A percentile compares a stretch with the other conserved stretches of the same genome.
Evolutionary conservation across 1,140 invertebrate genomes (phyloP).

Genomic region (Leguminivora glycinivorella): DNA sequence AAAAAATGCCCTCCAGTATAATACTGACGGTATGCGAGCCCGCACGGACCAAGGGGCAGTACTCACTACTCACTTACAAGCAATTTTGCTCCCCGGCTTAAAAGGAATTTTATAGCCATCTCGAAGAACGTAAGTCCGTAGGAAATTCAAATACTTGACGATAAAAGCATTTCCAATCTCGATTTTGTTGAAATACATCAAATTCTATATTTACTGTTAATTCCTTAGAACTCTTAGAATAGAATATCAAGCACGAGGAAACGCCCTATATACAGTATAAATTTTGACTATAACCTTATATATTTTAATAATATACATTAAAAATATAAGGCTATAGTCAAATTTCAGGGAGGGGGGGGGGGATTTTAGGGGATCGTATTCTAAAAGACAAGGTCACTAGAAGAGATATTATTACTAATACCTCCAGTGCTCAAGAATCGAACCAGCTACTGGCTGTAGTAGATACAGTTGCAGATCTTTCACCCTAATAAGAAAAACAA

Average conservation of each 20-base stretch:
- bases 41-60: constrained; percentile 41
- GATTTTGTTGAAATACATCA: constrained; percentile 54
- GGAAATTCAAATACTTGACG: constrained; percentile 63
- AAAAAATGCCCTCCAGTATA: neutral
- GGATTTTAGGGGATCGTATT: too few relatives aligned
- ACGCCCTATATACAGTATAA: too few relatives aligned
- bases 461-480: too few relatives aligned
- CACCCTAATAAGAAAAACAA: neutral
- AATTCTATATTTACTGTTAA: constrained; percentile 59
- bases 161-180: constrained; percentile 69
- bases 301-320: too few relatives aligned
- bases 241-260: neutral
- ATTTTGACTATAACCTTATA: too few relatives aligned
- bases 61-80: constrained; percentile 16
- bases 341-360: too few relatives aligned
- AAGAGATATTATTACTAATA: too few relatives aligned
- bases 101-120: constrained; percentile 52
- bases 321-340: too few relatives aligned
- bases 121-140: constrained; percentile 60
- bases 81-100: constrained; percentile 51
- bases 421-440: too few relatives aligned
- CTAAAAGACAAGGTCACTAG: too few relatives aligned
- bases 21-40: constrained; percentile 53
- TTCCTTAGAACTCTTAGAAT: constrained; percentile 1
- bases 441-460: too few relatives aligned